Evolutionary conservation across 2,888 invertebrate species (phyloP), one percentile per base, ranked within the genome.

Genomic region (Hermaeophaga mercurialis): DNA sequence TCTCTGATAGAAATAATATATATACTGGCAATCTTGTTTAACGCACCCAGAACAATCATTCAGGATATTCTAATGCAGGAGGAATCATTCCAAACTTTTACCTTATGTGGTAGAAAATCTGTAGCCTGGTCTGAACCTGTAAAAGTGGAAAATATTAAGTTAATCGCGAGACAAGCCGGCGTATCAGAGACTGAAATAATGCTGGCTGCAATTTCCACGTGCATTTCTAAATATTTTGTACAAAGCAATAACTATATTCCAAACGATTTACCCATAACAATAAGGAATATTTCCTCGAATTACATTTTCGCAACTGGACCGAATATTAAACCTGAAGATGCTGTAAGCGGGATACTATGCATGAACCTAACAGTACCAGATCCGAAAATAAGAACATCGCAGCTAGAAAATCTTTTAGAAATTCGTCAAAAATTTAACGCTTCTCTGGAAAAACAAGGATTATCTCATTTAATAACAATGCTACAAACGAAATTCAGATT

Each of bases 41-140:
- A 73, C 8, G 81, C 82, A 0, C 83, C 84, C 0, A 77, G 80
- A 59, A 77, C 79, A 2, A 75, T 85, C n/a, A 65, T 83, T 1
- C 79, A 82, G 38, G 87, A 88, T 67, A 78, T 87, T 1, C 79
- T 87, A 0, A 75, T 82, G 57, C 81, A 82, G 36, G 82, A 83
- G 1, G 79, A 79, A 39, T 79, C 74, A 3, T 67, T 81, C 15
- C 86, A 87, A 70, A 85, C 84, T 0, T 82, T 85, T 9, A 86
- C 86, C 0, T 78, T 87, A 17, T 87, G 87, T 69, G 89, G 89
- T 1, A 79, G 89, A 60, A 89, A 89, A 79, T 85, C 87, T 1
- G 84, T 86, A 1, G 83, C 86, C 0, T 89, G 89, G 89, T 88
- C 88, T 0, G 82, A 85, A 0, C 82, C 85, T 0, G 82, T 89